Evolutionary conservation across 2,888 invertebrate genomes (phyloP).

Genomic region (Lasioglossum lativentre): DNA sequence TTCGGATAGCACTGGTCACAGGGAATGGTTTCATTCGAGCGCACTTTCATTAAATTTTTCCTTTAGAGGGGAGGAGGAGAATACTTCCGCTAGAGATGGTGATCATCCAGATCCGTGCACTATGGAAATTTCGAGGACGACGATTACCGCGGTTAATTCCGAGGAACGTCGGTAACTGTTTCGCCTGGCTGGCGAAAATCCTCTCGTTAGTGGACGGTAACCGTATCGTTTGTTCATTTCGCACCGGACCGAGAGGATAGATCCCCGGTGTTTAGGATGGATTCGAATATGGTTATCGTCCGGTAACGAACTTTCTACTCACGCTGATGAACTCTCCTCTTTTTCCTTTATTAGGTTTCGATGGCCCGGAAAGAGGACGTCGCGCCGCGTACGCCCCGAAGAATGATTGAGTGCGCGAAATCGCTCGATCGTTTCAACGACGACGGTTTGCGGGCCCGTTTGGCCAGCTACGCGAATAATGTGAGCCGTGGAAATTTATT

Average conservation of each 20-base stretch:
- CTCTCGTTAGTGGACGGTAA: conserved; percentile 30
- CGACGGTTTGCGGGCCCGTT: background rate
- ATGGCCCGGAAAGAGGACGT: conserved; percentile 10
- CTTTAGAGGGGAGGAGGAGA: too few species aligned
- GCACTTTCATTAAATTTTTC: background rate
- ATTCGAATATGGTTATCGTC: conserved; percentile 19
- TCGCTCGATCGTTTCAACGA: background rate
- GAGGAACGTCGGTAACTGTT: conserved; percentile 29
- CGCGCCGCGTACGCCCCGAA: background rate
- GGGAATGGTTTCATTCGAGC: background rate
- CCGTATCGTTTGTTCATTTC: conserved; percentile 40
- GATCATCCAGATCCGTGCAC: conserved; percentile 62
- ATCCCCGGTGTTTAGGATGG: conserved; percentile 11
- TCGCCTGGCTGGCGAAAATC: conserved; percentile 23
- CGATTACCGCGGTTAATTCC: conserved; percentile 42
- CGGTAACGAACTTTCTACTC: conserved; percentile 30
- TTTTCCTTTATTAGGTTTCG: conserved; percentile 12
- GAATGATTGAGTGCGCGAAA: conserved; percentile 1
- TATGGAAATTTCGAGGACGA: conserved; percentile 70
- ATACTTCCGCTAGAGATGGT: conserved; percentile 42
- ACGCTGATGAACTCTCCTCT: conserved; percentile 10
- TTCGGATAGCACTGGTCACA: background rate
- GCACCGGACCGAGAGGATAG: background rate
- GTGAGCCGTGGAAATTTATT: background rate
- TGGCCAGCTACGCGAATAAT: background rate